Base-by-base conservation (phyloP, 2,797 vertebrate species). In the Poliocrania exsul region DNA sequence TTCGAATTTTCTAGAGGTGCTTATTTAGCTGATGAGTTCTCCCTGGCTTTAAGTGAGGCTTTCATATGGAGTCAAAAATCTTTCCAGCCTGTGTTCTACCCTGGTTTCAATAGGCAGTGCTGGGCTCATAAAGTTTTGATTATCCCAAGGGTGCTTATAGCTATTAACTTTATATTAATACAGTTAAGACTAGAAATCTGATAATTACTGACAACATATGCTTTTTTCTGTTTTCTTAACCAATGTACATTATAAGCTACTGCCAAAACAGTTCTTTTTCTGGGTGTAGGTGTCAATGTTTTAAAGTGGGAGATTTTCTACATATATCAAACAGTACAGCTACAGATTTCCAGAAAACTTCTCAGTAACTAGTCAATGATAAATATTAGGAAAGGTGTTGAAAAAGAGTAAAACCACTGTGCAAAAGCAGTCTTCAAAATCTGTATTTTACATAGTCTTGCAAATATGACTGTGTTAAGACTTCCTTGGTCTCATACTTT, bases 171-270 rank as follows among this genome's bases (percentile, higher is more conserved):
- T 40, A 40, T 40, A 40, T 40, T 40, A 40, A 40, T 40, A 40
- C 38, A 40, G 38, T 40, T 40, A 40, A 40, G 15, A 40, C 38
- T 40, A 40, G 38, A 40, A 40, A 40, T 16, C 38, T 66, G 25
- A 56, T 54, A 62, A 70, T 35, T 61, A 16, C 29, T 49, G 65
- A 38, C 0, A 0, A 0, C 3, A 7, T 26, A 20, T 4, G 2
- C 0, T 72, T 16, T 69, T 57, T 65, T 50, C 21, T 62, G 7
- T 23, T 33, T 74, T 80, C 31, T 62, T 90, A 67, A 61, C 37
- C 33, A 66, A 16, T 21, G 3, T 64, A 18, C 19, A 25, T 60
- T 56, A 47, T 53, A 67, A 64, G 5, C 13, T 64, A 40, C 31
- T 74, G 10, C n/a, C 18, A 44, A 10, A 60, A 57, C 20, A 46